Evolutionary conservation across 1,140 invertebrate species (phyloP).

Genomic region (Phthorimaea operculella): DNA sequence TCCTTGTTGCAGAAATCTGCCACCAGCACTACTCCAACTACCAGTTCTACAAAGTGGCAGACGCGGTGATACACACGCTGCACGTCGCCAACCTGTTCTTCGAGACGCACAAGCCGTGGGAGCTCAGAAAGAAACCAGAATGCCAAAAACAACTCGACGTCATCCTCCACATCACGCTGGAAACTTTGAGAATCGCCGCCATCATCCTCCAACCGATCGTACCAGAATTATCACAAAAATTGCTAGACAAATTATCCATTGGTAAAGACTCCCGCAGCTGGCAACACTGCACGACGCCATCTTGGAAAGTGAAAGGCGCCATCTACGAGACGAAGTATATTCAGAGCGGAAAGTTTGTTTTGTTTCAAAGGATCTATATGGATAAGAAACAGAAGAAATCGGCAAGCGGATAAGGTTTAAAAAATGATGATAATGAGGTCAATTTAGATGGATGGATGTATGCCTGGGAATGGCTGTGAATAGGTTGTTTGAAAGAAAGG

Average conservation of each 20-base stretch:
- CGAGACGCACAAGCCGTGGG: constrained; percentile 88
- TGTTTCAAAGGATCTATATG: constrained; percentile 48
- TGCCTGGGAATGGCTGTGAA: no score
- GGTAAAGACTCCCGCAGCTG: constrained; percentile 36
- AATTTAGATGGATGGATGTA: no score
- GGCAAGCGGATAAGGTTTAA: constrained; percentile 21
- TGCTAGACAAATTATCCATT: constrained; percentile 77
- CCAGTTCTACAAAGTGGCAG: constrained; percentile 87
- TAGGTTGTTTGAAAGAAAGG: no score
- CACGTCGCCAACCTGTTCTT: constrained; percentile 88
- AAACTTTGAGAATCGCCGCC: constrained; percentile 81
- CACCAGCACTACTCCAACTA: constrained; percentile 77
- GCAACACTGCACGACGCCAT: constrained; percentile 38
- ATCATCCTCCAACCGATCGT: constrained; percentile 88
- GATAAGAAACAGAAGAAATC: constrained; percentile 46
- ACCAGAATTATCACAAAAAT: constrained; percentile 74
- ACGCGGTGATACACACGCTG: constrained; percentile 78
- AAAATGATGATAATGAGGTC: no score
- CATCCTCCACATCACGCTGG: constrained; percentile 85
- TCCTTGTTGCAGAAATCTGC: constrained; percentile 65
- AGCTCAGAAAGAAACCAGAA: constrained; percentile 69
- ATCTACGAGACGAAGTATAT: constrained; percentile 48
- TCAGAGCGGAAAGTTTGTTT: constrained; percentile 48
- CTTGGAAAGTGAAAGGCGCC: constrained; percentile 41
- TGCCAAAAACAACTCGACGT: constrained; percentile 72